Conservation (phyloP, 1,140 invertebrate species). For the Pogonomyrmex californicus region DNA sequence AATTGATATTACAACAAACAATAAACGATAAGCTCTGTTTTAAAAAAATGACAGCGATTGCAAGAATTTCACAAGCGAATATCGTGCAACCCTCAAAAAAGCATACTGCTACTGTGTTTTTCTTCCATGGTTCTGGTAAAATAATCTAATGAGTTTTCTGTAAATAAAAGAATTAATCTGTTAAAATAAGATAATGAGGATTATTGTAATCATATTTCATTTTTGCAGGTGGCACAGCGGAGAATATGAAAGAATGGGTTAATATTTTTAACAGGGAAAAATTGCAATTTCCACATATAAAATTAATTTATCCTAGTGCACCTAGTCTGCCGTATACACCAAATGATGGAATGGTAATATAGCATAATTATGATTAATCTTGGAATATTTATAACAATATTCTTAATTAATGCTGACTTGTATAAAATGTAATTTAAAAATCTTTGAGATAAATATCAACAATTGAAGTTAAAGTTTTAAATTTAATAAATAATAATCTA, state of each 20-base stretch:
- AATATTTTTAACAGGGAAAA: constrained; percentile 88
- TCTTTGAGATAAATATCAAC: neutral
- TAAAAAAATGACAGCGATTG: neutral
- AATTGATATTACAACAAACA: neutral
- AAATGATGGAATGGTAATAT: constrained; percentile 87
- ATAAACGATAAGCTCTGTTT: neutral
- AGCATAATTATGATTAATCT: neutral
- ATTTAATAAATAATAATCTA: too few species aligned
- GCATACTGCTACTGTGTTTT: constrained; percentile 88
- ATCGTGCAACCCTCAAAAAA: constrained; percentile 80
- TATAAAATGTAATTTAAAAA: neutral
- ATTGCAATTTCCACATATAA: constrained; percentile 90
- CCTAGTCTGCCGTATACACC: constrained; percentile 90
- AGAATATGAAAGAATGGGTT: constrained; percentile 89
- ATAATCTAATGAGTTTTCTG: neutral
- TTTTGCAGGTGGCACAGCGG: constrained; percentile 89
- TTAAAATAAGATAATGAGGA: neutral
- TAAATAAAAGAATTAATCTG: neutral
- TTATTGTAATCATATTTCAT: constrained; percentile 28
- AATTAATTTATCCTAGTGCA: constrained; percentile 91
- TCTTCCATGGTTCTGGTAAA: constrained; percentile 89
- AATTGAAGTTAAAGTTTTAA: too few species aligned
- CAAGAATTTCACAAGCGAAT: constrained; percentile 65
- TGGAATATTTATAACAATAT: neutral
- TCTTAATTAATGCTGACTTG: neutral